Percentiles rank a stretch among this genome's conserved stretches.
phyloP scores from a whole-genome alignment of 2,888 invertebrate species.

The Glaucopsyche alexis region DNA sequence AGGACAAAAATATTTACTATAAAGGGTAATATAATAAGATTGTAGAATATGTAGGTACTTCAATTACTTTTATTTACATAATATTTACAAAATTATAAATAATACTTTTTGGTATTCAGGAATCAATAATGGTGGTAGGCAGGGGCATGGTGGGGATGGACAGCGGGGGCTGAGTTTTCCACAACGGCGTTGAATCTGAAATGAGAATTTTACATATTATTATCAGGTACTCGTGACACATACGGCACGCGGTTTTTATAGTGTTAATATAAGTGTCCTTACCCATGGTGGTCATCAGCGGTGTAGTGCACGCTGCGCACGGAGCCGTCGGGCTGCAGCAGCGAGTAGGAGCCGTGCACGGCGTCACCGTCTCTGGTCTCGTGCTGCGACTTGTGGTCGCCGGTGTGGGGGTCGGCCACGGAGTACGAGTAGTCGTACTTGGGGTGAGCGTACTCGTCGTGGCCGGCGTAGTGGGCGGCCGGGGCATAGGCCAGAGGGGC shows the following conservation, averaged over 20 bases:
- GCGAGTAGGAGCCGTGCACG: conserved; percentile 77
- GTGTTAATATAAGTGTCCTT: conserved; percentile 38
- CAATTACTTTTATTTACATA: conserved; percentile 18
- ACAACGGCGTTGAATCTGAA: conserved; percentile 74
- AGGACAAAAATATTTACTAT: no score
- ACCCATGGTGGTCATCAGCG: conserved; percentile 63
- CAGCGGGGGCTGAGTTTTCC: conserved; percentile 62
- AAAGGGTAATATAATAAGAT: no score
- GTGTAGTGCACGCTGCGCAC: conserved; percentile 66
- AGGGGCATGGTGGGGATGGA: conserved; percentile 58
- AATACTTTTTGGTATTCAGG: neutral
- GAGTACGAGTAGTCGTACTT: conserved; percentile 64
- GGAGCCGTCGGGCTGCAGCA: conserved; percentile 67
- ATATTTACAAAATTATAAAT: conserved; percentile 24
- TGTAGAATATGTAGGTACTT: neutral
- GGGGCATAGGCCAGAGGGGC: conserved; percentile 46
- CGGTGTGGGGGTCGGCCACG: conserved; percentile 69
- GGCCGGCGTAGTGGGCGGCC: conserved; percentile 46
- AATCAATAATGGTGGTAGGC: conserved; percentile 46
- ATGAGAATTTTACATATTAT: conserved; percentile 32
- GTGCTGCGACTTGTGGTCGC: conserved; percentile 69
- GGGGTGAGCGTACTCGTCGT: conserved; percentile 50
- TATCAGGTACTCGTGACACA: neutral
- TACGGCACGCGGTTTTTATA: neutral
- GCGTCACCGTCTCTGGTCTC: conserved; percentile 63